A percentile compares a stretch with the other conserved stretches of the same genome.
These are phyloP conservation scores for Selene dorsalis DNA, from an alignment of 2,797 vertebrate species.

Conservation along the genomic window DNA sequence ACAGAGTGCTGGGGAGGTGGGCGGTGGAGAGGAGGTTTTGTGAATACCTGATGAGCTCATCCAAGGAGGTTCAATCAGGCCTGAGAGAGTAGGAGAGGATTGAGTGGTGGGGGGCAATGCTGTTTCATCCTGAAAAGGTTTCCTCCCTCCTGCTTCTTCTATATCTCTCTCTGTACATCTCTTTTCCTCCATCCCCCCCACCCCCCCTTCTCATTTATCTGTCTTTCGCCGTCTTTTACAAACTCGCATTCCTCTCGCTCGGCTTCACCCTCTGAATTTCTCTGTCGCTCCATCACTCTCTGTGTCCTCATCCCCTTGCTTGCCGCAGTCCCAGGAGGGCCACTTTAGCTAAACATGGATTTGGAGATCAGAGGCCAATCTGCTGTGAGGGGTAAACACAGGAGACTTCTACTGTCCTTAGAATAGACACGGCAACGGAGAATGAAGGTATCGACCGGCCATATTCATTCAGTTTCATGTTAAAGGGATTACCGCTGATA, in stretches of 20 bases:
- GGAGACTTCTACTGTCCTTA: conserved; percentile 48
- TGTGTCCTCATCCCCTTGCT: conserved; percentile 42
- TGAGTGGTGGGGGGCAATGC: conserved; percentile 18
- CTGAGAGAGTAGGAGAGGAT: conserved; percentile 38
- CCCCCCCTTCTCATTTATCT: conserved; percentile 45
- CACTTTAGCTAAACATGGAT: conserved; percentile 82
- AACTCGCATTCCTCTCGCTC: conserved; percentile 14
- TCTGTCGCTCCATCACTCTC: conserved; percentile 49
- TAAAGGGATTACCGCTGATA: conserved; percentile 62
- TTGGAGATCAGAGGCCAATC: conserved; percentile 75
- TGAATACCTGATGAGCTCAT: conserved; percentile 79
- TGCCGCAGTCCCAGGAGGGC: conserved; percentile 74
- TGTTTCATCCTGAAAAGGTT: conserved; percentile 57
- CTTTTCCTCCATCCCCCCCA: conserved; percentile 29
- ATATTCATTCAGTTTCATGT: conserved; percentile 50
- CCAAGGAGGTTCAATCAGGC: conserved; percentile 63
- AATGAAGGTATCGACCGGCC: conserved; percentile 50
- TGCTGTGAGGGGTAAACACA: conserved; percentile 75
- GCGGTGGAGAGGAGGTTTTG: conserved; percentile 65
- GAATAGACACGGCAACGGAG: conserved; percentile 43
- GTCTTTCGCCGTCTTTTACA: conserved; percentile 45
- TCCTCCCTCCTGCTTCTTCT: conserved; percentile 39
- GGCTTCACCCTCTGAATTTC: conserved; percentile 27
- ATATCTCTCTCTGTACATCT: conserved; percentile 38
- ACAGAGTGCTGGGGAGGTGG: conserved; percentile 69